Base-by-base conservation (phyloP, 1,140 invertebrate genomes). In the Pseudomyrmex flavicornis region DNA sequence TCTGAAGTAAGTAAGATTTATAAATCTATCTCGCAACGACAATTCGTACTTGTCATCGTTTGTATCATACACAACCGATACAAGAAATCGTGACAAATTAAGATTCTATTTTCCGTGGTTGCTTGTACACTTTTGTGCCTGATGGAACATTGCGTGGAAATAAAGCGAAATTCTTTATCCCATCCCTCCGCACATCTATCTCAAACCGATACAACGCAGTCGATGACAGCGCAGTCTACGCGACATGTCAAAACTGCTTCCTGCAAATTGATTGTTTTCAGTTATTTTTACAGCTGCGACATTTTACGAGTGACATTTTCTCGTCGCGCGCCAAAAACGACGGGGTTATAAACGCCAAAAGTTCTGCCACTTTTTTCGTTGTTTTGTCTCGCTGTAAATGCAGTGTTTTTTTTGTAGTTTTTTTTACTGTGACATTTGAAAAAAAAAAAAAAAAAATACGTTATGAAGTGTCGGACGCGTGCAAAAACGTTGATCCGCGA, bases 231-330 rank as follows among this genome's bases (percentile, higher is more conserved):
- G 20, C n/a, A 61, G 66, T 72, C 66, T 70, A 70, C 68, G 59
- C 66, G 70, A 61, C 44, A 72, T 12, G 76, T 80, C 76, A 80
- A 77, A 80, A 70, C 76, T 70, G 22, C 12, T 70, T 70, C n/a
- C 76, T 80, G 61, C 54, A 70, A 80, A 80, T 80, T 59, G 76
- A 80, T 80, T 61, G 66, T 80, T 70, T 35, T 72, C 76, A 72
- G 66, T 80, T 80, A 80, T 80, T 80, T 79, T 80, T 61, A 72
- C 66, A 70, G 58, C 52, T 50, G 44, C 62, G 66, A 80, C 44
- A 26, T 80, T 80, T 80, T 72, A 80, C 76, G 66, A 59, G 54
- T 79, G 76, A 72, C 66, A 70, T 80, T 80, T 80, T 70, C 76
- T 69, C 76, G 76, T 59, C 54, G 22, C 54, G 56, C 8, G 35